Percentiles rank a stretch among this genome's conserved stretches.
Evolutionary conservation across 2,113 vertebrate species (phyloP).

Genomic region (Amphiprion ocellaris): DNA sequence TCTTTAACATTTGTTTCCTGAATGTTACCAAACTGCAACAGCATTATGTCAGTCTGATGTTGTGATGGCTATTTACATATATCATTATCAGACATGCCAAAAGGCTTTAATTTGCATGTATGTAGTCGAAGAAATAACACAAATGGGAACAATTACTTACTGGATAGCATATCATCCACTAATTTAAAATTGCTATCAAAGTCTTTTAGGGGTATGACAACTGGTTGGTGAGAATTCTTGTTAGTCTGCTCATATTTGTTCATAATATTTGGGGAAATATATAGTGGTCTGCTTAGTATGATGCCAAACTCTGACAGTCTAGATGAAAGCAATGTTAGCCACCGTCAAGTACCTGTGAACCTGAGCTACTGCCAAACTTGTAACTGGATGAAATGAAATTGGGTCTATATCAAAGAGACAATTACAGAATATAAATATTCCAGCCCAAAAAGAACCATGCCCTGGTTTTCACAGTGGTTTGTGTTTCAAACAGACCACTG

Average conservation of each 20-base stretch:
- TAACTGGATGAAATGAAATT: slow-evolving; percentile 37
- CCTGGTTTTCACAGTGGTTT: slow-evolving; percentile 31
- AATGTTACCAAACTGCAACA: neutral
- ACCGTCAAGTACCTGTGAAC: neutral
- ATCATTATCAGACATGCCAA: slow-evolving; percentile 19
- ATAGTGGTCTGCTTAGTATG: neutral
- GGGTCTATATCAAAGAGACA: slow-evolving; percentile 26
- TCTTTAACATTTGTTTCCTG: slow-evolving; percentile 8
- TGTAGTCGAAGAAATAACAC: neutral
- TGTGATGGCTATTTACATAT: slow-evolving; percentile 1
- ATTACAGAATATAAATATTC: slow-evolving; percentile 14
- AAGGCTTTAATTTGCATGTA: slow-evolving; percentile 10
- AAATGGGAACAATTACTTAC: slow-evolving; percentile 19
- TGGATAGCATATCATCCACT: neutral
- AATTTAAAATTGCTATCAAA: neutral
- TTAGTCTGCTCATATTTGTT: neutral
- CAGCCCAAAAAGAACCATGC: slow-evolving; percentile 1
- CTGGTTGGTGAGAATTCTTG: neutral
- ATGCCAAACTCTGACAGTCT: neutral
- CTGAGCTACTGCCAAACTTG: slow-evolving; percentile 11
- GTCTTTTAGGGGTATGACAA: neutral
- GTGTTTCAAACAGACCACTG: slow-evolving; percentile 33
- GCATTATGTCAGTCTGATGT: neutral
- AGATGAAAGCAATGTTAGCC: slow-evolving; percentile 21
- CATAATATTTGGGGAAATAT: neutral